Evolutionary conservation across 2,797 vertebrate species (phyloP), one percentile per base, ranked within the genome.

Genomic region (Fundulus diaphanus): DNA sequence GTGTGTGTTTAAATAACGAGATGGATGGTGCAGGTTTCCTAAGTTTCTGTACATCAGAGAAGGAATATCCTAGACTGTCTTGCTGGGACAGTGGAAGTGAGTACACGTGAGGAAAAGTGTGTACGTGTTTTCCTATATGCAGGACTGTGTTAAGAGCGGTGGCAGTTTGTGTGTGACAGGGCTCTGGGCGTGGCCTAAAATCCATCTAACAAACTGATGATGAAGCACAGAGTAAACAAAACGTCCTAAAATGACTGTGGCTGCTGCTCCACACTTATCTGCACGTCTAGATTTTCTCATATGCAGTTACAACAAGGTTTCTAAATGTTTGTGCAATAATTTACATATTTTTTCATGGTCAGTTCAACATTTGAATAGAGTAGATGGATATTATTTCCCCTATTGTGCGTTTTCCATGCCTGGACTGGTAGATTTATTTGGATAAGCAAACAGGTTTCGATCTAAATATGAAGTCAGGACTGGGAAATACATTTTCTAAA

Each of bases 1-100:
- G 76, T 54, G 78, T 80, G 75, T 74, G 77, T 72, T 80, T 80
- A 79, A 52, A 56, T 78, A 70, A 81, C 42, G 37, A 59, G 70
- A 51, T 56, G 42, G 51, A 48, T 0, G 68, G 86, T 91, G 88
- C 92, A 85, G 78, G 86, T 93, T 93, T 88, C 93, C 88, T 66
- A 57, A 73, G 87, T 91, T 85, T 93, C 15, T 29, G 89, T 82
- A 40, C 75, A 90, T 90, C 82, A 82, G 70, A 81, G 88, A 87
- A 89, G 65, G 77, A 51, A 35, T 70, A 71, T 83, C 52, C 75
- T 71, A 79, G 79, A 76, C 82, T 9, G 67, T 78, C 61, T 80
- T 81, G 68, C 68, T 70, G 83, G 31, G 46, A 42, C 16, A 65
- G 70, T 48, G 79, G 74, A 74, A 67, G 72, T 37, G 7, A 16